These are phyloP conservation scores for Anthrax anthrax DNA, from an alignment of 2,888 invertebrate species.

Conservation along the genomic window DNA sequence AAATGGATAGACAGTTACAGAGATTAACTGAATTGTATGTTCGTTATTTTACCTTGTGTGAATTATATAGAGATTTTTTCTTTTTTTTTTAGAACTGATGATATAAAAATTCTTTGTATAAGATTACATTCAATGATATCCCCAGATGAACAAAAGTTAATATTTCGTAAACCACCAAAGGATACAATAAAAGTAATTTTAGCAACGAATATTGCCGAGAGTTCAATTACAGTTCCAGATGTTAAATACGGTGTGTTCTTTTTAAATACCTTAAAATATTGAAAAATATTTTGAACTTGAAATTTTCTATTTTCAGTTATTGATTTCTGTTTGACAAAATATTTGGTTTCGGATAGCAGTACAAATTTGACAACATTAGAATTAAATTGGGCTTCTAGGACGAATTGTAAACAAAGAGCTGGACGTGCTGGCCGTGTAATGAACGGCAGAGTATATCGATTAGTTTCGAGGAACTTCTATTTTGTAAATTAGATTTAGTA, in stretches of 20 bases:
- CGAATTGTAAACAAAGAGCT: conserved; percentile 76
- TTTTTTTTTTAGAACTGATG: conserved; percentile 1
- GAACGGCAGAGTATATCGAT: conserved; percentile 71
- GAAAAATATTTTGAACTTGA: neutral
- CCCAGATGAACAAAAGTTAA: conserved; percentile 54
- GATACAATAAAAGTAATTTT: conserved; percentile 64
- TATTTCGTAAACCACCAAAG: conserved; percentile 32
- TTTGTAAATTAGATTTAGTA: conserved; percentile 24
- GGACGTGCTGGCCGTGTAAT: conserved; percentile 84
- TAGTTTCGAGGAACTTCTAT: conserved; percentile 55
- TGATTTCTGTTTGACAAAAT: conserved; percentile 87
- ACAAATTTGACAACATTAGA: conserved; percentile 55
- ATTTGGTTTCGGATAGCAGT: conserved; percentile 53
- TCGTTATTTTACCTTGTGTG: neutral
- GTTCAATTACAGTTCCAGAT: conserved; percentile 81
- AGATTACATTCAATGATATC: conserved; percentile 63
- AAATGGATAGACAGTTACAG: conserved; percentile 38
- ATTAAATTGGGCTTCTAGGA: conserved; percentile 76
- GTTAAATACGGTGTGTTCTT: conserved; percentile 45
- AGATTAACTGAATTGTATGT: conserved; percentile 8
- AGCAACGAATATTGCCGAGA: conserved; percentile 85
- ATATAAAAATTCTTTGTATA: conserved; percentile 20
- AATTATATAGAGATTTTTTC: neutral
- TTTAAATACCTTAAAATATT: neutral
- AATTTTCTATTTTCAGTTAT: conserved; percentile 44